phyloP scores from a whole-genome alignment of 1,140 invertebrate species.

The Bombus difficillimus region DNA sequence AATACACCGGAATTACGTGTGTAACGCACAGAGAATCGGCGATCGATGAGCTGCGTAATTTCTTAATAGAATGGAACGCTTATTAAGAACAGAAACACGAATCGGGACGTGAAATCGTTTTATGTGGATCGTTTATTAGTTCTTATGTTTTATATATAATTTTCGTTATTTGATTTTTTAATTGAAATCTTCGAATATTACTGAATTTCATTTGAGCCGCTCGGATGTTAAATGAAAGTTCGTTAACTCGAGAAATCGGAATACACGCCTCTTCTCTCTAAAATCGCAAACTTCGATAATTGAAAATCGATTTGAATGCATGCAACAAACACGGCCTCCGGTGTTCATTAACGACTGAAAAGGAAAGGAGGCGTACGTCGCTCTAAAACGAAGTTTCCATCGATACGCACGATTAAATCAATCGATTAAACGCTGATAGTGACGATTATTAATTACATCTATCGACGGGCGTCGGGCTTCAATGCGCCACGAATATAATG shows the following conservation, averaged over 20 bases:
- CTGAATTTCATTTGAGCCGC: too few species aligned
- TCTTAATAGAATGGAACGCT: not conserved
- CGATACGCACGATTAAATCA: slow-evolving; percentile 6
- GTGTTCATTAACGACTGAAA: slow-evolving; percentile 3
- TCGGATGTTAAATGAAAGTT: not conserved
- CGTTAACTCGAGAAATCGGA: not conserved
- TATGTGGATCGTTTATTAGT: too few species aligned
- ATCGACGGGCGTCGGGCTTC: too few species aligned
- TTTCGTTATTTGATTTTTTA: too few species aligned
- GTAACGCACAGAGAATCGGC: slow-evolving; percentile 25
- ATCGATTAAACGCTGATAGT: not conserved
- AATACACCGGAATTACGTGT: slow-evolving; percentile 2
- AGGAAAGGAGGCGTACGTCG: not conserved
- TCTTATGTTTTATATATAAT: too few species aligned
- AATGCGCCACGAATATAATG: not conserved
- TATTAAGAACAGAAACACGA: too few species aligned
- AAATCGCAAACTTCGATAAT: not conserved
- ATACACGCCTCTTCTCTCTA: not conserved
- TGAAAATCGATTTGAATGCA: not conserved
- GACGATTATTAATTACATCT: slow-evolving; percentile 34
- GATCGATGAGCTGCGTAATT: slow-evolving; percentile 40
- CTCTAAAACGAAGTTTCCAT: not conserved
- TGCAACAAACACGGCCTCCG: not conserved
- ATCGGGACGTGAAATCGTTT: not conserved
- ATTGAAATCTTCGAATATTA: too few species aligned